These are phyloP conservation scores for Entomyzon cyanotis DNA, from an alignment of 2,113 vertebrate genomes.

Conservation along the genomic window DNA sequence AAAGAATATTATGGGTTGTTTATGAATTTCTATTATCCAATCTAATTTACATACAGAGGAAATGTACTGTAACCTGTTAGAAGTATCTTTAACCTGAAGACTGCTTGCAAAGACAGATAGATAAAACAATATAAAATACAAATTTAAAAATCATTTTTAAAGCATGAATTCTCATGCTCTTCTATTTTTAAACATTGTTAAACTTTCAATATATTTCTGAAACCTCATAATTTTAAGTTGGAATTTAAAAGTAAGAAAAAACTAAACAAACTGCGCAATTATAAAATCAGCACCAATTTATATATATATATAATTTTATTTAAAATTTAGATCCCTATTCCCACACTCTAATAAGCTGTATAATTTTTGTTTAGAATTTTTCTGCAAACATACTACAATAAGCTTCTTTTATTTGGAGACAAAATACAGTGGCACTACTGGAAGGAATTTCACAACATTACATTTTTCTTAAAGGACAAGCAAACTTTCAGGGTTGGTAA, in stretches of 20 bases:
- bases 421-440: slow-evolving; percentile 97
- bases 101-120: slow-evolving; percentile 97
- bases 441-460: slow-evolving; percentile 88
- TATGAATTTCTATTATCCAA: slow-evolving; percentile 92
- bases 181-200: slow-evolving; percentile 93
- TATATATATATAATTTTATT: slow-evolving; percentile 98
- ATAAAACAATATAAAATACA: slow-evolving; percentile 98
- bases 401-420: slow-evolving; percentile 91
- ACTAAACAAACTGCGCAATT: slow-evolving; percentile 97
- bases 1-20: slow-evolving; percentile 86
- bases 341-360: slow-evolving; percentile 99
- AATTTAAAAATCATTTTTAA: slow-evolving; percentile 99
- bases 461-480: slow-evolving; percentile 89
- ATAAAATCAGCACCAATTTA: slow-evolving; percentile 99
- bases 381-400: slow-evolving; percentile 91
- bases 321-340: slow-evolving; percentile 99
- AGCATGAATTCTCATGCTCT: slow-evolving; percentile 96
- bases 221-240: slow-evolving; percentile 96
- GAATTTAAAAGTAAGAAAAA: slow-evolving; percentile 96
- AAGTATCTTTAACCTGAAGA: slow-evolving; percentile 98
- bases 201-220: slow-evolving; percentile 97
- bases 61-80: slow-evolving; percentile 92
- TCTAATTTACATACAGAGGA: slow-evolving; percentile 97
- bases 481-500: slow-evolving; percentile 82
- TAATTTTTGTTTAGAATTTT: slow-evolving; percentile 91